Conservation (phyloP, 2,113 vertebrate species). For the Rhea pennata region DNA sequence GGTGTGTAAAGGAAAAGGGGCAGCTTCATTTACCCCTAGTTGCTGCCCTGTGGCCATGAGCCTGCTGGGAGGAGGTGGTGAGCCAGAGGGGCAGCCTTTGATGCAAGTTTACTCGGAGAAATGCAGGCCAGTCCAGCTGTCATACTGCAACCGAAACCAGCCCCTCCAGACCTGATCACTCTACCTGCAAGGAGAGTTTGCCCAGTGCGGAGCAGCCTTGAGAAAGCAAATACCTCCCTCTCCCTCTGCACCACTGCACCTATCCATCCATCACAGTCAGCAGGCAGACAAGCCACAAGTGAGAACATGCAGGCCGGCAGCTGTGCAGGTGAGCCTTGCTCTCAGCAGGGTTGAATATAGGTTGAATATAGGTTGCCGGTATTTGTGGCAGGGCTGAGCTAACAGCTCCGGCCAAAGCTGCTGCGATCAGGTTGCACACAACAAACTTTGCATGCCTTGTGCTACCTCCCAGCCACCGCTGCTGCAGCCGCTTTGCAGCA, state of each 20-base stretch:
- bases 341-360: neutral
- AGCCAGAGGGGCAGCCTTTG: neutral
- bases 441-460: neutral
- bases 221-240: neutral
- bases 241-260: too few species aligned
- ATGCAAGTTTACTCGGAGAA: too few species aligned
- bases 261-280: too few species aligned
- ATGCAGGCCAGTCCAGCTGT: neutral
- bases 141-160: neutral
- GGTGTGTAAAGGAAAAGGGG: too few species aligned
- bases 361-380: too few species aligned
- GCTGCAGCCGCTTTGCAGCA: neutral
- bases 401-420: neutral
- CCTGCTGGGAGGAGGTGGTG: neutral
- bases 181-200: too few species aligned
- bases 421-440: neutral
- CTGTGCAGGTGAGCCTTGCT: neutral
- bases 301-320: neutral
- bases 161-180: neutral
- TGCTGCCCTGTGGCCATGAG: neutral
- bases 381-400: neutral
- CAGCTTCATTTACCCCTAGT: too few species aligned
- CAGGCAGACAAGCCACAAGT: neutral
- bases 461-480: neutral
- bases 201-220: neutral